Evolutionary conservation across 1,140 invertebrate genomes (phyloP), one percentile per base, ranked within the genome.

Genomic region (Sarcophaga peregrina): DNA sequence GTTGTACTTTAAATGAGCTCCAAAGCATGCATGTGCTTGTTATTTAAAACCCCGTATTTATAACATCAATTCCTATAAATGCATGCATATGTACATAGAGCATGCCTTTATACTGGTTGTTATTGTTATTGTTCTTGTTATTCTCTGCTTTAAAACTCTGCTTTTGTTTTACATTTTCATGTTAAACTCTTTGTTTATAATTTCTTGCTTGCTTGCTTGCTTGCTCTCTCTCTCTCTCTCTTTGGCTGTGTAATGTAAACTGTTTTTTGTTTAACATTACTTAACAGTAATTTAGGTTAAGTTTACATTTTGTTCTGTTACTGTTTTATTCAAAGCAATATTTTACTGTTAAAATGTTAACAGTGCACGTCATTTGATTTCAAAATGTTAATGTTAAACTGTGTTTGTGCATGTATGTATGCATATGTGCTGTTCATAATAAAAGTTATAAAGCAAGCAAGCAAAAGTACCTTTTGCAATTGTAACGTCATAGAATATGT

Each of bases 1-100:
- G 75, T 78, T 78, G 75, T 52, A 78, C 75, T 78, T 78, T 52
- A 78, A 78, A 78, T 78, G 75, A 78, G 75, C 75, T 52, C 10
- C 75, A 78, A 17, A 50, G 47, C 48, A 52, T 68, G 47, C 75
- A 78, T 78, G 75, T 78, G 75, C 47, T 78, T 78, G 47, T 20
- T 25, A 50, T 50, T 78, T 78, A 78, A 50, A 78, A 68, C 62
- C 62, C 62, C 62, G 62, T 50, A 48, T 76, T 37, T 76, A 50
- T 76, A 76, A 76, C 74, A 78, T 37, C 25, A 37, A 37, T 37
- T 37, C 4, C 25, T 37, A 37, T 37, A 37, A 37, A 37, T 37
- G 25, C 25, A 37, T 37, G 4, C 25, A 37, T 37, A n/a, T n/a
- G n/a, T n/a, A n/a, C n/a, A n/a, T 15, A 13, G 8, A 15, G 13